phyloP scores from a whole-genome alignment of 2,797 vertebrate genomes.

The Smutsia temminckii region DNA sequence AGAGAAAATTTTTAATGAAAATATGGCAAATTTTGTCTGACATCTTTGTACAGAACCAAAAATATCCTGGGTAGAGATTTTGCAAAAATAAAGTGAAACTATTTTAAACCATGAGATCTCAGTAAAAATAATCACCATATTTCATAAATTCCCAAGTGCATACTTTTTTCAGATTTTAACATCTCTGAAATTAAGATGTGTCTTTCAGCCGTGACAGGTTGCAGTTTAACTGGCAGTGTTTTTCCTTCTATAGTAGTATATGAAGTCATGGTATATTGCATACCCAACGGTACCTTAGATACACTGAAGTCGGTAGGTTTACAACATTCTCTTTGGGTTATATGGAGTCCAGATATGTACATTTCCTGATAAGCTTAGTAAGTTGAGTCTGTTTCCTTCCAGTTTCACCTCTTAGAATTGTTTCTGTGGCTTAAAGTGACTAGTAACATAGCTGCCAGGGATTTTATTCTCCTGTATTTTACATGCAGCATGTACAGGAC shows the following conservation, averaged over 20 bases:
- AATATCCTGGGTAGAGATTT: conserved; percentile 46
- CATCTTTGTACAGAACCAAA: conserved; percentile 47
- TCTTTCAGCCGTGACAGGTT: neutral
- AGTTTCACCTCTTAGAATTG: neutral
- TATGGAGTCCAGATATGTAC: neutral
- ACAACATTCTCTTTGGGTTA: neutral
- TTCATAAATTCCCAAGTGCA: neutral
- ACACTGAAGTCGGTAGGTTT: neutral
- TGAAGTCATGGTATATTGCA: neutral
- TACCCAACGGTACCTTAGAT: neutral
- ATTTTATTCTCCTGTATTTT: conserved; percentile 15
- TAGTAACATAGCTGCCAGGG: neutral
- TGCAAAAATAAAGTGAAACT: conserved; percentile 37
- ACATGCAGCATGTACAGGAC: neutral
- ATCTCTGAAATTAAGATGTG: neutral
- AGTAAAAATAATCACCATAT: conserved; percentile 25
- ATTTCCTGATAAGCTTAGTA: neutral
- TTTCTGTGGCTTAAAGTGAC: neutral
- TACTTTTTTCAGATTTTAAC: conserved; percentile 24
- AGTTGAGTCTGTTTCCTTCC: neutral
- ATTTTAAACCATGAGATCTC: conserved; percentile 30
- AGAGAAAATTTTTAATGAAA: conserved; percentile 45
- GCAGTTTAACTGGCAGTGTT: conserved; percentile 14
- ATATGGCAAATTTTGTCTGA: conserved; percentile 18
- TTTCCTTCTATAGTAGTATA: conserved; percentile 26